Percentiles rank a stretch among this genome's conserved stretches.
Evolutionary conservation across 2,888 invertebrate genomes (phyloP).

Genomic region (Sinotaia quadrata): DNA sequence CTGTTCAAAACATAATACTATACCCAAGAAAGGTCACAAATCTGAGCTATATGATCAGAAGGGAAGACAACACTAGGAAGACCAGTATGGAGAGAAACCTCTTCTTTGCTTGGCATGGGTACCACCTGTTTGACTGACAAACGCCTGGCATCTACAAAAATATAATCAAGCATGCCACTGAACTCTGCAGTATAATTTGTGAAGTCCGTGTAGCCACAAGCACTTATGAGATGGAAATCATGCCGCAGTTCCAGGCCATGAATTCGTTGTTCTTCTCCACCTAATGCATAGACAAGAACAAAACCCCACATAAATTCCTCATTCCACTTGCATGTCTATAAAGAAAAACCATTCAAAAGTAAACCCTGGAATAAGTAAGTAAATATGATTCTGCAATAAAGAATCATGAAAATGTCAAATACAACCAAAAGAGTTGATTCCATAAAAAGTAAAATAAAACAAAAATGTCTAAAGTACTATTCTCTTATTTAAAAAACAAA

Average conservation of each 20-base stretch:
- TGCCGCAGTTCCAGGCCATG: constrained; percentile 75
- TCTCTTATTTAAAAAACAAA: too few relatives aligned
- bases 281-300: too few relatives aligned
- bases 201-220: constrained; percentile 86
- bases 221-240: constrained; percentile 80
- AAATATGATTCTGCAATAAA: too few relatives aligned
- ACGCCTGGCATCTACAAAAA: constrained; percentile 81
- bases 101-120: constrained; percentile 85
- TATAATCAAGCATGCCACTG: constrained; percentile 91
- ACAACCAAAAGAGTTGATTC: too few relatives aligned
- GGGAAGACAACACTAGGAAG: constrained; percentile 92
- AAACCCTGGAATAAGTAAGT: neutral
- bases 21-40: constrained; percentile 72
- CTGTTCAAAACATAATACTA: neutral
- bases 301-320: too few relatives aligned
- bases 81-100: constrained; percentile 82
- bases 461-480: too few relatives aligned
- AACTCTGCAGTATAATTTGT: constrained; percentile 89
- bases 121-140: constrained; percentile 77
- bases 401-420: too few relatives aligned
- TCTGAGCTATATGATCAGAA: constrained; percentile 92
- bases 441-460: too few relatives aligned
- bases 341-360: neutral
- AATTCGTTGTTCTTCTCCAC: constrained; percentile 77
- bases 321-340: neutral